Percentiles rank a stretch among this genome's conserved stretches.
Conservation (phyloP, 2,113 vertebrate genomes). For the Antennarius striatus region DNA sequence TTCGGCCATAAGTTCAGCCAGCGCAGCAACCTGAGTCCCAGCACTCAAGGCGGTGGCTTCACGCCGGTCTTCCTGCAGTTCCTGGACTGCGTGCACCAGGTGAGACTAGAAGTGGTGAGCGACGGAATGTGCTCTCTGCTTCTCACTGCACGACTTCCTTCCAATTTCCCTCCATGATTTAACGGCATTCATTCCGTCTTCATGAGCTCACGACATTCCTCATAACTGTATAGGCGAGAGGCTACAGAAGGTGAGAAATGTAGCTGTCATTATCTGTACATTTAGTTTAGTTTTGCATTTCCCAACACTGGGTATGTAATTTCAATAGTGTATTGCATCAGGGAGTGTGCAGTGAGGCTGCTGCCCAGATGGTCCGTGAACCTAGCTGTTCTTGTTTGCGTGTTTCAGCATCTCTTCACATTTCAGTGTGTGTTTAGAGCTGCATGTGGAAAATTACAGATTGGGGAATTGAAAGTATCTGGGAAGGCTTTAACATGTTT, state of each 20-base stretch:
- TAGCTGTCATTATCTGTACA: constrained; percentile 46
- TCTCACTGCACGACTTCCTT: constrained; percentile 20
- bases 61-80: constrained; percentile 95
- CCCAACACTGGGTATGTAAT: constrained; percentile 36
- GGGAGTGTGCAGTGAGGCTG: constrained; percentile 45
- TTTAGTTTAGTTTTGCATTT: constrained; percentile 54
- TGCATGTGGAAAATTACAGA: constrained; percentile 54
- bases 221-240: constrained; percentile 14
- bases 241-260: constrained; percentile 19
- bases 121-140: too few species aligned
- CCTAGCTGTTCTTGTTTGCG: constrained; percentile 45
- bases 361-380: constrained; percentile 68
- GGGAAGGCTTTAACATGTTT: constrained; percentile 38
- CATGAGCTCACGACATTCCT: constrained; percentile 70
- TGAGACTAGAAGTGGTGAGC: constrained; percentile 59
- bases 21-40: constrained; percentile 89
- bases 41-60: constrained; percentile 92
- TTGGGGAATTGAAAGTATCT: constrained; percentile 52
- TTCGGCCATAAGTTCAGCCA: constrained; percentile 98
- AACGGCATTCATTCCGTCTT: constrained; percentile 26
- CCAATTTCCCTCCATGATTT: constrained; percentile 6
- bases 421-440: constrained; percentile 55
- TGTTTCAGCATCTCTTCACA: constrained; percentile 61
- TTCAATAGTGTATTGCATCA: constrained; percentile 33
- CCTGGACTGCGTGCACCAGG: constrained; percentile 97